A percentile compares a stretch with the other conserved stretches of the same genome.
These are phyloP conservation scores for Scaeva pyrastri DNA, from an alignment of 2,888 invertebrate species.

Conservation along the genomic window DNA sequence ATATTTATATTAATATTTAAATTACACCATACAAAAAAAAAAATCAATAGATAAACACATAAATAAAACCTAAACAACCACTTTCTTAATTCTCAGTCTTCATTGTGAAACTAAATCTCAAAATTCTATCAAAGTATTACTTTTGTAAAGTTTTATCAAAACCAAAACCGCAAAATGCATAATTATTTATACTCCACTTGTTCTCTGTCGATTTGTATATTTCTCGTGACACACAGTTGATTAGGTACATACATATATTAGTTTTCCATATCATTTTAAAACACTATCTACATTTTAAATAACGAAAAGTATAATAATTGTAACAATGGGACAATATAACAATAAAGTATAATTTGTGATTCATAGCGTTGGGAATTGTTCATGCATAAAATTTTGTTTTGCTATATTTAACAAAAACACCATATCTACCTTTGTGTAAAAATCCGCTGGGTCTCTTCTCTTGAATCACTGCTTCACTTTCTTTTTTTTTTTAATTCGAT, in stretches of 20 bases:
- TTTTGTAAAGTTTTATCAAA: conserved; percentile 9
- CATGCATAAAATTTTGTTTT: neutral
- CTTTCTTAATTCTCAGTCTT: too few relatives aligned
- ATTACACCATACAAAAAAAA: too few relatives aligned
- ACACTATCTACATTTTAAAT: neutral
- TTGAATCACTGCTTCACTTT: conserved; percentile 9
- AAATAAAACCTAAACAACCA: neutral
- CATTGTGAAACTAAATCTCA: neutral
- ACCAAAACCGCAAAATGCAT: conserved; percentile 7
- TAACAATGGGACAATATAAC: conserved; percentile 26
- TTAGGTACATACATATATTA: neutral
- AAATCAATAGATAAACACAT: neutral
- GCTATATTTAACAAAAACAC: neutral
- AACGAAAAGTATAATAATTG: neutral
- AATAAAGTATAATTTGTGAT: conserved; percentile 4
- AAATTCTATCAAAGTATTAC: too few relatives aligned
- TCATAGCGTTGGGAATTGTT: conserved; percentile 1
- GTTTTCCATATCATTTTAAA: neutral
- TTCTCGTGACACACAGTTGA: neutral
- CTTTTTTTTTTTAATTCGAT: conserved; percentile 2
- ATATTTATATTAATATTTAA: too few relatives aligned
- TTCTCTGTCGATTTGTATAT: neutral
- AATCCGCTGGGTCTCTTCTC: conserved; percentile 15
- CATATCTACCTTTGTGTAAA: conserved; percentile 23
- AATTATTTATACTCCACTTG: conserved; percentile 14